phyloP scores from a whole-genome alignment of 2,888 invertebrate species.

The Drosophila kuntzei region DNA sequence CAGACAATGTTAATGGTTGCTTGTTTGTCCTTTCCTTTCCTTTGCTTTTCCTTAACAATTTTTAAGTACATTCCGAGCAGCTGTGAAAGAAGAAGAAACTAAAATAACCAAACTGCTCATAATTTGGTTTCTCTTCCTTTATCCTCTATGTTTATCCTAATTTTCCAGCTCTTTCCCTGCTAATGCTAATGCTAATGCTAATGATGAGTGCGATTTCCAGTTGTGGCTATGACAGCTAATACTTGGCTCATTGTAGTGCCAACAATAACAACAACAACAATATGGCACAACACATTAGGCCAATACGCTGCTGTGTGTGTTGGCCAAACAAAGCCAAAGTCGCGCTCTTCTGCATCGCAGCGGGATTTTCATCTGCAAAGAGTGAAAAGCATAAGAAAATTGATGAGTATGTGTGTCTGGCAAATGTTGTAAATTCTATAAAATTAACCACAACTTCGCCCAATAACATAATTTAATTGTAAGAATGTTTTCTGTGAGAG shows the following conservation, averaged over 20 bases:
- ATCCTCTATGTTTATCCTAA: background rate
- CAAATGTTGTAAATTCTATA: slow-evolving; percentile 4
- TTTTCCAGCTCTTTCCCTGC: slow-evolving; percentile 22
- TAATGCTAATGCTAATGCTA: slow-evolving; percentile 41
- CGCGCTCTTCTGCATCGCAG: slow-evolving; percentile 94
- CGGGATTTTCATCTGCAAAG: slow-evolving; percentile 92
- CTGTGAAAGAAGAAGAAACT: slow-evolving; percentile 2
- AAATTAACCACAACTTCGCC: slow-evolving; percentile 33
- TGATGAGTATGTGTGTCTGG: slow-evolving; percentile 16
- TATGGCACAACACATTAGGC: slow-evolving; percentile 18
- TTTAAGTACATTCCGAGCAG: slow-evolving; percentile 38
- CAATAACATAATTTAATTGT: slow-evolving; percentile 68
- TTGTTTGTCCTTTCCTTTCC: slow-evolving; percentile 39
- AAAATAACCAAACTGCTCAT: slow-evolving; percentile 35
- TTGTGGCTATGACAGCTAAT: slow-evolving; percentile 39
- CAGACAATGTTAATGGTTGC: slow-evolving; percentile 29
- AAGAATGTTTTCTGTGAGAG: slow-evolving; percentile 14
- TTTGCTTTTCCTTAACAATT: slow-evolving; percentile 39
- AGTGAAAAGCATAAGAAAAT: slow-evolving; percentile 20
- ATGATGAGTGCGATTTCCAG: slow-evolving; percentile 24
- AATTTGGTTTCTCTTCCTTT: slow-evolving; percentile 28
- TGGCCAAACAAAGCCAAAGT: slow-evolving; percentile 73
- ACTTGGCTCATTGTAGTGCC: slow-evolving; percentile 38
- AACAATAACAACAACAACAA: slow-evolving; percentile 32
- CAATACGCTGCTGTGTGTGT: slow-evolving; percentile 27